A percentile compares a stretch with the other conserved stretches of the same genome.
Conservation (phyloP, 2,888 invertebrate genomes). For the Hermaeophaga mercurialis region DNA sequence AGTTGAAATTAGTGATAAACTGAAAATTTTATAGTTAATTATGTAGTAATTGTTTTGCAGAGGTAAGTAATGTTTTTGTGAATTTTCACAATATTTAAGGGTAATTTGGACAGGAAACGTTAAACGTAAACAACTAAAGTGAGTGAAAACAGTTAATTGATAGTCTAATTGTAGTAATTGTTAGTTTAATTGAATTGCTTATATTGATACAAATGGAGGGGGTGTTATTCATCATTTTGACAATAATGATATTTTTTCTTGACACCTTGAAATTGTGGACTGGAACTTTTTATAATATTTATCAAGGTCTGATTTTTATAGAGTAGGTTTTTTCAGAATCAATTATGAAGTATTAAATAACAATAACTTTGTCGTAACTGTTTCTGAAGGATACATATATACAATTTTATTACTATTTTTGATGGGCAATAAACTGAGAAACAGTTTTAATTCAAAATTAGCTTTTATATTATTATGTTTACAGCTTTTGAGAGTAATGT, state of each 20-base stretch:
- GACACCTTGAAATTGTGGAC: constrained; percentile 2
- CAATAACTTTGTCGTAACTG: constrained; percentile 15
- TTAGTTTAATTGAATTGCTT: constrained; percentile 51
- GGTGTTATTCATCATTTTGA: constrained; percentile 34
- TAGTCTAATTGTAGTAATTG: background rate
- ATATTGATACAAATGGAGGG: constrained; percentile 44
- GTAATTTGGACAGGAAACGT: background rate
- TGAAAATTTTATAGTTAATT: constrained; percentile 39
- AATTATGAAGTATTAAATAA: constrained; percentile 11
- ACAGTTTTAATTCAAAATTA: constrained; percentile 33
- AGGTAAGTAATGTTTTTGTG: constrained; percentile 45
- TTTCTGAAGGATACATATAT: constrained; percentile 3
- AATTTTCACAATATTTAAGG: constrained; percentile 2
- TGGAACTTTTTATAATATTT: background rate
- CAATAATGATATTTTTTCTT: constrained; percentile 27
- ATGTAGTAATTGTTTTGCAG: constrained; percentile 48
- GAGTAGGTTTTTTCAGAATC: background rate
- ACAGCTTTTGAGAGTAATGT: constrained; percentile 1
- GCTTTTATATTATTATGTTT: constrained; percentile 30
- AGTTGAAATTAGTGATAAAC: constrained; percentile 21
- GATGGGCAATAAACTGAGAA: constrained; percentile 33
- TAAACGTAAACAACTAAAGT: constrained; percentile 1
- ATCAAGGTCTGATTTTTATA: constrained; percentile 9
- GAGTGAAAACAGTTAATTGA: background rate
- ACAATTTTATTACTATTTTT: constrained; percentile 30